These are phyloP conservation scores for Toxotes lorentzi DNA, from an alignment of 2,797 vertebrate genomes.

Conservation along the genomic window DNA sequence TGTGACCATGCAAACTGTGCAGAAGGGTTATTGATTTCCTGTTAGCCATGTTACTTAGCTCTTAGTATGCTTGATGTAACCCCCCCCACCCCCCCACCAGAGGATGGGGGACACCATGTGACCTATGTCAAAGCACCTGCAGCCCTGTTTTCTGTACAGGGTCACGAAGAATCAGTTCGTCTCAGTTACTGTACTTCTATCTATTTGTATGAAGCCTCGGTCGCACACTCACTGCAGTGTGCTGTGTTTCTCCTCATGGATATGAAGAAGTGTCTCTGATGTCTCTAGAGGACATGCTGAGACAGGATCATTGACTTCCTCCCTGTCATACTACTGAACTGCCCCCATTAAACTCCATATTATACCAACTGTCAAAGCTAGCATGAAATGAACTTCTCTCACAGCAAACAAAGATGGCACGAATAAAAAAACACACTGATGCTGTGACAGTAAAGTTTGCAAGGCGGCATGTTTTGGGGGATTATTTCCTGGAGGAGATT, in stretches of 20 bases:
- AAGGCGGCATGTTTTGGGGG: background rate
- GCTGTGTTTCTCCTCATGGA: too few species aligned
- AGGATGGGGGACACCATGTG: too few species aligned
- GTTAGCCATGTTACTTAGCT: background rate
- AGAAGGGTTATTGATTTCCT: background rate
- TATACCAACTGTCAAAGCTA: background rate
- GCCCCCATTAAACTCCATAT: background rate
- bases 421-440: background rate
- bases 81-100: too few species aligned
- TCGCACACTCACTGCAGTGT: too few species aligned
- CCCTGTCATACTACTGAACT: background rate
- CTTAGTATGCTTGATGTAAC: background rate
- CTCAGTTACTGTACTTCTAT: too few species aligned
- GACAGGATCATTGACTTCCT: background rate
- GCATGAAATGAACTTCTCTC: background rate
- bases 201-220: too few species aligned
- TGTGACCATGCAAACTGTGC: background rate
- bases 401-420: background rate
- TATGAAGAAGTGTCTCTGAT: too few species aligned
- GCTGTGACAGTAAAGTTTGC: background rate
- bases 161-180: too few species aligned
- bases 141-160: too few species aligned
- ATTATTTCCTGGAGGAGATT: slow-evolving; percentile 6
- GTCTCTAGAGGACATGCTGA: too few species aligned
- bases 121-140: too few species aligned